Conservation (phyloP, 2,888 invertebrate genomes). For the Boloria euphrosyne region DNA sequence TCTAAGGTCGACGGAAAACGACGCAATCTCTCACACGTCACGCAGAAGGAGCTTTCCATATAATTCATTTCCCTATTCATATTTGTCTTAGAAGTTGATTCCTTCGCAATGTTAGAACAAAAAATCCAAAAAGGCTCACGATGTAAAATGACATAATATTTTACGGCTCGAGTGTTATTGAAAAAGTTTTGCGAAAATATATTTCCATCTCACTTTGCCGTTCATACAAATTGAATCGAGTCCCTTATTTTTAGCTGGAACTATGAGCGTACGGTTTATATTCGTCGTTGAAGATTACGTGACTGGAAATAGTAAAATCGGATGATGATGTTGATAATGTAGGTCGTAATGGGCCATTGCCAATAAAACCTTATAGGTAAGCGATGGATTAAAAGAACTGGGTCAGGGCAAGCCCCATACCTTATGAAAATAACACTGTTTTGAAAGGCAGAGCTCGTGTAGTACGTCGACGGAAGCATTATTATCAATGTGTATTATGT, state of each 20-base stretch:
- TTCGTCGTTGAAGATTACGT: conserved; percentile 79
- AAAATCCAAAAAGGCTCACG: conserved; percentile 49
- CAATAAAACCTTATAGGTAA: conserved; percentile 83
- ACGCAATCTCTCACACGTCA: conserved; percentile 80
- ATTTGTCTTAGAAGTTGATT: conserved; percentile 78
- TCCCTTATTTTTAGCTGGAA: conserved; percentile 46
- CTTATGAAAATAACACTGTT: conserved; percentile 73
- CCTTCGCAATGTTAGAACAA: conserved; percentile 47
- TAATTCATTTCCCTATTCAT: conserved; percentile 81
- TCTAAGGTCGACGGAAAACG: conserved; percentile 79
- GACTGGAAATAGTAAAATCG: conserved; percentile 82
- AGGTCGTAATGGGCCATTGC: conserved; percentile 81
- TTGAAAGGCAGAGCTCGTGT: conserved; percentile 56
- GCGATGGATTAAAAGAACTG: conserved; percentile 80
- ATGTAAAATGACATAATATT: conserved; percentile 59
- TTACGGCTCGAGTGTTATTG: conserved; percentile 58
- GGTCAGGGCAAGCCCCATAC: conserved; percentile 75
- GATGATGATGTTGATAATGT: conserved; percentile 82
- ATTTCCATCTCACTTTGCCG: conserved; percentile 54
- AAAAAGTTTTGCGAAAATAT: conserved; percentile 59
- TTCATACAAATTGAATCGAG: conserved; percentile 61
- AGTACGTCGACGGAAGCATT: conserved; percentile 29
- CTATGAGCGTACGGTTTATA: conserved; percentile 69
- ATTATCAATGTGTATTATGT: conserved; percentile 32
- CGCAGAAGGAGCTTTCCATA: conserved; percentile 75